A percentile compares a stretch with the other conserved stretches of the same genome.
Conservation (phyloP, 1,140 invertebrate species). For the Heliconius melpomene region DNA sequence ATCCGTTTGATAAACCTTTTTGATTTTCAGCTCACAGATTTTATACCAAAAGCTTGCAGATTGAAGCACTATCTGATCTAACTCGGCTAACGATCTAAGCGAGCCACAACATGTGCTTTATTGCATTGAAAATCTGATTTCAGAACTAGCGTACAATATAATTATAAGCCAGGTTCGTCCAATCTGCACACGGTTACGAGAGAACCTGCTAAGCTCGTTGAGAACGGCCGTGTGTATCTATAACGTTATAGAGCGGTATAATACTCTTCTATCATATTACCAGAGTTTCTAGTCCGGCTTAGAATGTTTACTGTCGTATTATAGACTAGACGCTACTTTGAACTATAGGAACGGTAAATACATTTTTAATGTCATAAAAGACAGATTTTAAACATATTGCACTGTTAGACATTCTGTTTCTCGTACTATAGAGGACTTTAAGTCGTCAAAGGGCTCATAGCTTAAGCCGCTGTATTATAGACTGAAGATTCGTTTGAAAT, state of each 20-base stretch:
- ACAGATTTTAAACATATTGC: background rate
- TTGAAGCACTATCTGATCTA: background rate
- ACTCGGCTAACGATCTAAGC: background rate
- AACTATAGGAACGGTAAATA: background rate
- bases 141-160: background rate
- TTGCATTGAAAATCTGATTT: slow-evolving; percentile 1
- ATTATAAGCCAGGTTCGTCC: background rate
- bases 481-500: background rate
- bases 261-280: background rate
- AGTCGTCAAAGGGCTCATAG: background rate
- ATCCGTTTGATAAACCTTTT: too few species aligned
- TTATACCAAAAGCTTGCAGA: background rate
- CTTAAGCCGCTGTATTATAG: background rate
- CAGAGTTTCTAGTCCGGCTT: background rate
- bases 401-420: background rate
- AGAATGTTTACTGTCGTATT: background rate
- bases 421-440: background rate
- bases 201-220: background rate
- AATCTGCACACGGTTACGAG: background rate
- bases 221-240: background rate
- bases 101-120: background rate
- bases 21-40: too few species aligned
- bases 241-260: background rate
- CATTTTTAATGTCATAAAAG: background rate
- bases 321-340: background rate